These are phyloP conservation scores for Phortica magna DNA, from an alignment of 2,888 invertebrate genomes.

Conservation along the genomic window DNA sequence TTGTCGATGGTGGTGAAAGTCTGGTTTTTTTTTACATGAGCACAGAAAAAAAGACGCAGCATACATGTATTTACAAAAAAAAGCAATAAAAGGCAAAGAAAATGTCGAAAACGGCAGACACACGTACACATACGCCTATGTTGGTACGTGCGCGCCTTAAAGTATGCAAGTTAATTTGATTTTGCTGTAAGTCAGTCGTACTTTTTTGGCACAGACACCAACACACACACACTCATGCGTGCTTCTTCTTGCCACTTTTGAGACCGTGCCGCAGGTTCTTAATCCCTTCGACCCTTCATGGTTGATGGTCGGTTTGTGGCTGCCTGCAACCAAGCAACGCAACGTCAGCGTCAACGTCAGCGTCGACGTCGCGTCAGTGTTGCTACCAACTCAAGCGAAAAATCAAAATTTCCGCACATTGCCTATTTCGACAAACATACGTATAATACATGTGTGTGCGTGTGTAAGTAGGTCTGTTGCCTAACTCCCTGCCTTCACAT, in stretches of 20 bases:
- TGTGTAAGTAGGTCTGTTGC: conserved; percentile 34
- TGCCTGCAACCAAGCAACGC: conserved; percentile 21
- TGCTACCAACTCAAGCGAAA: conserved; percentile 64
- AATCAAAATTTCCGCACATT: conserved; percentile 71
- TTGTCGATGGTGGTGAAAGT: not conserved
- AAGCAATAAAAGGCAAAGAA: not conserved
- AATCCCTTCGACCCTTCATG: too few species aligned
- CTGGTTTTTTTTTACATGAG: not conserved
- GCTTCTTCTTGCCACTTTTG: not conserved
- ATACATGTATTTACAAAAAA: not conserved
- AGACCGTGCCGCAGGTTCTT: not conserved
- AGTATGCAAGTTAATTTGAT: conserved; percentile 71
- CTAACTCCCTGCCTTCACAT: conserved; percentile 51
- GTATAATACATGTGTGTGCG: conserved; percentile 28
- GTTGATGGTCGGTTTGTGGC: not conserved
- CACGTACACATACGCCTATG: conserved; percentile 40
- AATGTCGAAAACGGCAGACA: not conserved
- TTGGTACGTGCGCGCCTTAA: conserved; percentile 43
- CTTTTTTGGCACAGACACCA: conserved; percentile 36
- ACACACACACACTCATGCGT: too few species aligned
- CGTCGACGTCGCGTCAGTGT: conserved; percentile 30
- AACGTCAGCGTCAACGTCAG: conserved; percentile 25
- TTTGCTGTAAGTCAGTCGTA: conserved; percentile 59
- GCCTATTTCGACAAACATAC: conserved; percentile 55
- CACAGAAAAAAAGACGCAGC: not conserved